Percentiles rank a stretch among this genome's conserved stretches.
Conservation (phyloP, 1,140 invertebrate genomes). For the Frieseomelitta varia region DNA sequence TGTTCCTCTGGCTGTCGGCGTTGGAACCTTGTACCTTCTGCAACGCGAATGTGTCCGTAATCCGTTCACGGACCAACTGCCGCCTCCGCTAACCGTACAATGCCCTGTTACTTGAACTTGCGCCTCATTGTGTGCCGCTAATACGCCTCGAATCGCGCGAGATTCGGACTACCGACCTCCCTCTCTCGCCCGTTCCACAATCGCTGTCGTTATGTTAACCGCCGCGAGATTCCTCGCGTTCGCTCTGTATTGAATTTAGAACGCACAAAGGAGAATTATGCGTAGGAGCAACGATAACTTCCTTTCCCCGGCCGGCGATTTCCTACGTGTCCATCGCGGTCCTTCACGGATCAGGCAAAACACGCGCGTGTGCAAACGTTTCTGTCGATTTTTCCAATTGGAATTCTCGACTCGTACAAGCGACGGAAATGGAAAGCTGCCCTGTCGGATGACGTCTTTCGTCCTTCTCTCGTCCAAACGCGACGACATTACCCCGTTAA, state of each 20-base stretch:
- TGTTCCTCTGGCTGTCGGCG: conserved; percentile 48
- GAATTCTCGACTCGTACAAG: too few species aligned
- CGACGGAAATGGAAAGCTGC: too few species aligned
- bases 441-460: too few species aligned
- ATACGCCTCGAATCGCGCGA: conserved; percentile 26
- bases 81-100: conserved; percentile 53
- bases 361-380: too few species aligned
- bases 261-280: conserved; percentile 12
- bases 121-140: conserved; percentile 44
- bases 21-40: conserved; percentile 27
- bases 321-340: background rate
- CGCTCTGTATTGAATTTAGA: conserved; percentile 17
- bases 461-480: too few species aligned
- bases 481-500: background rate
- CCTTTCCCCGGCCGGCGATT: background rate
- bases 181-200: background rate
- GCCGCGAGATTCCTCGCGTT: conserved; percentile 7
- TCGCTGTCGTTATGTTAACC: conserved; percentile 33
- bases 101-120: conserved; percentile 62
- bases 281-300: conserved; percentile 10
- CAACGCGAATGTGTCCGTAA: conserved; percentile 57
- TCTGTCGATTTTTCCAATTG: too few species aligned
- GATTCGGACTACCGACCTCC: conserved; percentile 23
- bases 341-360: too few species aligned
- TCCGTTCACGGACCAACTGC: conserved; percentile 64